phyloP scores from a whole-genome alignment of 2,797 vertebrate species.

The Fringilla coelebs region DNA sequence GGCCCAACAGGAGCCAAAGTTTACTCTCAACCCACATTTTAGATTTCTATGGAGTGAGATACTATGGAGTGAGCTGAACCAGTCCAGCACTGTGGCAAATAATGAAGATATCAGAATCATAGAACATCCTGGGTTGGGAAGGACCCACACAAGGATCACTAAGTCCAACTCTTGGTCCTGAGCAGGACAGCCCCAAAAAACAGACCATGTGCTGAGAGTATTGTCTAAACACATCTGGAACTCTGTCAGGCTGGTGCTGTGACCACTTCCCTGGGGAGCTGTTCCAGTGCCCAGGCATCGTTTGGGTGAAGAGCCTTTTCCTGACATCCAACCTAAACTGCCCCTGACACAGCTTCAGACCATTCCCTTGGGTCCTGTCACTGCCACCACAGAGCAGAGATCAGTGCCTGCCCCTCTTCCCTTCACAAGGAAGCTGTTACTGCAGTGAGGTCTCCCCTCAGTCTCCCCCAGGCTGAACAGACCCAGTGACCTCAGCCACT shows the following conservation, averaged over 20 bases:
- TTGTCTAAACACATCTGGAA: neutral
- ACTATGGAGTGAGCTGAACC: neutral
- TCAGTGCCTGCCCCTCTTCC: neutral
- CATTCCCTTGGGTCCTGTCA: neutral
- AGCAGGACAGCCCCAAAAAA: neutral
- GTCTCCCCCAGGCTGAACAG: neutral
- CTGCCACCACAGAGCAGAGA: accelerated
- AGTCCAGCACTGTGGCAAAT: neutral
- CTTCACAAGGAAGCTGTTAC: accelerated
- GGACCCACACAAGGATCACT: neutral
- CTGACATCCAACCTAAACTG: accelerated
- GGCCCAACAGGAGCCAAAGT: neutral
- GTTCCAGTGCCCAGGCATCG: accelerated
- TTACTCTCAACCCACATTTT: neutral
- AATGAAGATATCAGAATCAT: neutral
- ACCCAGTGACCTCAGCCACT: neutral
- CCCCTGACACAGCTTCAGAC: accelerated
- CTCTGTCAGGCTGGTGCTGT: too few relatives aligned
- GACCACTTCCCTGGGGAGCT: too few relatives aligned
- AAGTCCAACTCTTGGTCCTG: neutral
- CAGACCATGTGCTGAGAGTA: neutral
- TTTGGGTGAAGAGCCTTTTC: neutral
- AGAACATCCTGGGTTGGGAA: neutral
- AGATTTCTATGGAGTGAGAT: too few relatives aligned
- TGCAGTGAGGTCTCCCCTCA: neutral